These are phyloP conservation scores for Parazoanthus swiftii DNA, from an alignment of 92 coral and sea anemone species.

Conservation along the genomic window DNA sequence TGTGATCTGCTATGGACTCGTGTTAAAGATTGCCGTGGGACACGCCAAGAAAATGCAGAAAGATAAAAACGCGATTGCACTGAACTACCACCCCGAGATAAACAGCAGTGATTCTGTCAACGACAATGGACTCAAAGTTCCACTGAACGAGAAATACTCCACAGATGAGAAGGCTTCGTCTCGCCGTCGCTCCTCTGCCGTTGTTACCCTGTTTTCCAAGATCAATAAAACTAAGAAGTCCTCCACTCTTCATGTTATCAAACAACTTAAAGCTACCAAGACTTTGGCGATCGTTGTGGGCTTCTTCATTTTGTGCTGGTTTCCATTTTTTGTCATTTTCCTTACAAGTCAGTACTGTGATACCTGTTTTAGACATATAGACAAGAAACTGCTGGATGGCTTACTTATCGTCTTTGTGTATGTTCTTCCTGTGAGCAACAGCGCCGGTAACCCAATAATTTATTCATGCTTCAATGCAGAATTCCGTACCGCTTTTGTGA, in stretches of 20 bases:
- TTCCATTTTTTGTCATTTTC: conserved; percentile 92
- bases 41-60: conserved; percentile 83
- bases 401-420: conserved; percentile 65
- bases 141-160: conserved; percentile 7
- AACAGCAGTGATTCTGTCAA: conserved; percentile 63
- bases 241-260: conserved; percentile 74
- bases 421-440: conserved; percentile 88
- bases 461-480: conserved; percentile 92
- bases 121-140: conserved; percentile 44
- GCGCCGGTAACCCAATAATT: conserved; percentile 96
- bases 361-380: conserved; percentile 56
- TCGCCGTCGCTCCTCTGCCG: conserved; percentile 1
- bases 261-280: conserved; percentile 95
- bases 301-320: conserved; percentile 88
- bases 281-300: conserved; percentile 95
- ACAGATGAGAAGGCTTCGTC: not conserved
- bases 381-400: conserved; percentile 27
- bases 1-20: conserved; percentile 79
- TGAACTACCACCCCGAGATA: conserved; percentile 66
- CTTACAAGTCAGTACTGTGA: conserved; percentile 82
- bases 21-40: conserved; percentile 82
- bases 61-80: conserved; percentile 81
- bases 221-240: conserved; percentile 39
- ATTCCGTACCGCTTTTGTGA: conserved; percentile 86
- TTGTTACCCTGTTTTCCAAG: not conserved